Percentiles rank a stretch among this genome's conserved stretches.
phyloP scores from a whole-genome alignment of 2,113 vertebrate species.

The Falcunculus frontatus region DNA sequence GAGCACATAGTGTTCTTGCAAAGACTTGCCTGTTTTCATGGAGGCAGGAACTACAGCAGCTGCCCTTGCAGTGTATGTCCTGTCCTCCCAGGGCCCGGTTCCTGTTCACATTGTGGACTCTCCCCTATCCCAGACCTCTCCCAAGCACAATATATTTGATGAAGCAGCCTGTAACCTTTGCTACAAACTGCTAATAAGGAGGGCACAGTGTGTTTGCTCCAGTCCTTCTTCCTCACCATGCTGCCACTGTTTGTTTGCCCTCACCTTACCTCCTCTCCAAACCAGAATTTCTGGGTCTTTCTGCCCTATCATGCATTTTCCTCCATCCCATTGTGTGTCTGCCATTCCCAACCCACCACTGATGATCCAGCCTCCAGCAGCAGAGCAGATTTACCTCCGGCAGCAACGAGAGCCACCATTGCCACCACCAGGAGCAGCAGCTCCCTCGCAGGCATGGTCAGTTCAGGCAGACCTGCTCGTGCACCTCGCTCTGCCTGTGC shows the following conservation, averaged over 20 bases:
- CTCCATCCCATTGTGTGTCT: fast-evolving
- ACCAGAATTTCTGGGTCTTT: background rate
- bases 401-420: background rate
- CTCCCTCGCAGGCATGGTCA: background rate
- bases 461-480: fast-evolving
- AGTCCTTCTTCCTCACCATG: background rate
- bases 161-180: background rate
- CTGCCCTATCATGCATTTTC: background rate
- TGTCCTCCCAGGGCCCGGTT: background rate
- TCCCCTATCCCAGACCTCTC: background rate
- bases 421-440: background rate
- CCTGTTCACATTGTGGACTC: background rate
- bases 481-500: fast-evolving
- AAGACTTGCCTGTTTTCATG: background rate
- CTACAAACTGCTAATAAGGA: background rate
- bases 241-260: background rate
- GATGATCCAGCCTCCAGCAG: fast-evolving
- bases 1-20: background rate
- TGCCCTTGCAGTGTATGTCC: background rate
- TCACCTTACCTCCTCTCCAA: background rate
- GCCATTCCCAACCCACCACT: fast-evolving
- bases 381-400: background rate
- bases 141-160: background rate
- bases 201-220: fast-evolving
- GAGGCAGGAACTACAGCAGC: background rate